Evolutionary conservation across 2,797 vertebrate genomes (phyloP).

Genomic region (Etheostoma perlongum): DNA sequence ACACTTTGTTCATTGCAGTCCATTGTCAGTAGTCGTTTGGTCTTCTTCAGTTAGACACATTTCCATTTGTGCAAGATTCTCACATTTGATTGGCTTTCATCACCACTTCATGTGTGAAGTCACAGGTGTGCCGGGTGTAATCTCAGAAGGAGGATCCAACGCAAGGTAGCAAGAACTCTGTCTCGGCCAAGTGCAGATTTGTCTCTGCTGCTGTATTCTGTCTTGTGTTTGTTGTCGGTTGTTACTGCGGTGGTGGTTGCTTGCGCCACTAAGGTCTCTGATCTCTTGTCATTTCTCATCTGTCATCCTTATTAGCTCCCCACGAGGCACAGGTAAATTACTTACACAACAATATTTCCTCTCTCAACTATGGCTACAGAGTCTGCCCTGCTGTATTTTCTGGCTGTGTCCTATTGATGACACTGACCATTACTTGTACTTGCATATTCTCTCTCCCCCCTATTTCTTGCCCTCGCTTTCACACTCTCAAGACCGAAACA

Average conservation of each 20-base stretch:
- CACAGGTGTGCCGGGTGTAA: slow-evolving; percentile 57
- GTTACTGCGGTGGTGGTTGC: slow-evolving; percentile 5
- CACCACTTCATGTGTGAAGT: slow-evolving; percentile 69
- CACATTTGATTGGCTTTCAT: slow-evolving; percentile 73
- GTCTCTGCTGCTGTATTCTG: slow-evolving; percentile 26
- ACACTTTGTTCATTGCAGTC: slow-evolving; percentile 35
- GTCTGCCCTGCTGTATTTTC: slow-evolving; percentile 16
- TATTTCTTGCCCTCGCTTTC: not conserved
- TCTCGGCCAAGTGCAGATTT: slow-evolving; percentile 42
- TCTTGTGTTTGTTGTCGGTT: slow-evolving; percentile 36
- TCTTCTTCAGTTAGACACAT: slow-evolving; percentile 24
- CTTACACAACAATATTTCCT: slow-evolving; percentile 44
- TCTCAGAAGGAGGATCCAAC: slow-evolving; percentile 42
- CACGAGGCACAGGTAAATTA: slow-evolving; percentile 68
- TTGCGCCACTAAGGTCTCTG: slow-evolving; percentile 37
- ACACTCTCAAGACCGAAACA: slow-evolving; percentile 4
- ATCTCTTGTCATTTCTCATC: slow-evolving; percentile 66
- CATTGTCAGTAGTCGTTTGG: slow-evolving; percentile 34
- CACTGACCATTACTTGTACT: slow-evolving; percentile 60
- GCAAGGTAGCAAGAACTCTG: slow-evolving; percentile 25
- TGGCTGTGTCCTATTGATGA: slow-evolving; percentile 43
- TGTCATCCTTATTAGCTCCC: slow-evolving; percentile 74
- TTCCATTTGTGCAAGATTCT: slow-evolving; percentile 45
- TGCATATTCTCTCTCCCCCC: slow-evolving; percentile 31
- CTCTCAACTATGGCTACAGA: slow-evolving; percentile 24